Base-by-base conservation (phyloP, 2,113 vertebrate genomes). In the Pyxicephalus adspersus region DNA sequence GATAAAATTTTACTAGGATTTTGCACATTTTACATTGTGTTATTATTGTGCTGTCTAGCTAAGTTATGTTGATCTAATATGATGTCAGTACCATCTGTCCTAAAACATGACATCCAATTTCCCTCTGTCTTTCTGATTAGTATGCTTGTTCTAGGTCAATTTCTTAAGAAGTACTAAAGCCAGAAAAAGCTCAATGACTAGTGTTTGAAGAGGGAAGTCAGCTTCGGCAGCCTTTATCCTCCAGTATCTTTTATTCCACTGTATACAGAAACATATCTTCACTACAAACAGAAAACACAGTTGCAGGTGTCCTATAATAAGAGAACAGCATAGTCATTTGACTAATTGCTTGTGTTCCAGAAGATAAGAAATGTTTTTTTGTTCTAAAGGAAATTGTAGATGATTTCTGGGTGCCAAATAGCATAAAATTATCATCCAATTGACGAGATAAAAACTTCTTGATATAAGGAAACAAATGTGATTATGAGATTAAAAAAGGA, bases 301-400 rank as follows among this genome's bases (percentile, higher is more conserved):
- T 71, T 71, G 51, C 68, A 71, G 50, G 68, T 55, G 68, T 26
- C 26, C 15, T 45, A 45, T n/a, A 13, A 8, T 45, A 45, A 20
- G 68, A 28, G 68, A 31, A 72, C 55, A 5, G 51, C 2, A 15
- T 29, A 72, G 51, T 55, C 22, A 72, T 55, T 55, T 72, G 18
- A 18, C 26, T 72, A 54, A 72, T 72, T 72, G 20, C 51, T n/a
- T 70, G 50, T 51, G 16, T 20, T 5, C 45, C 67, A 9, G 23
- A 54, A n/a, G 60, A 63, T 26, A 63, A 26, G 28, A 45, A 45
- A 13, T 45, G 11, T 45, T 45, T 45, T 34, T 3, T 45, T 45
- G 11, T 45, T 13, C 8, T 45, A 8, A 45, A 45, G 38, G 54
- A 70, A 51, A 54, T 22, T 28, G 8, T 25, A 55, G 19, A 70